Conservation (phyloP, 2,113 vertebrate species). For the Marmota flaviventris region DNA sequence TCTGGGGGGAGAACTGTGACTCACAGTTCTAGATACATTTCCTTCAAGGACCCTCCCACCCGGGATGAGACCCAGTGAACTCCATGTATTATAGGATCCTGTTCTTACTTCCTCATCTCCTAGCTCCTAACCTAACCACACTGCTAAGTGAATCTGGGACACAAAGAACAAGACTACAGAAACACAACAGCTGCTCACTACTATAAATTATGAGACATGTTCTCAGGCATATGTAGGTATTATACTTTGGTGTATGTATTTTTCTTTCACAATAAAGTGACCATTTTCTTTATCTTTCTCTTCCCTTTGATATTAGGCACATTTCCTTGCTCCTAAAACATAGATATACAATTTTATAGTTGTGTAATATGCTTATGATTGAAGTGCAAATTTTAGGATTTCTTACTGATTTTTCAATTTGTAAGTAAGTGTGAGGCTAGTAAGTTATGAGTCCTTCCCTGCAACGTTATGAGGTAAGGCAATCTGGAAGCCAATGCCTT, state of each 20-base stretch:
- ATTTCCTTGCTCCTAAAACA: background rate
- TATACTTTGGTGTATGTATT: background rate
- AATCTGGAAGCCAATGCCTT: background rate
- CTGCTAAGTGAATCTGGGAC: background rate
- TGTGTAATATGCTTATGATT: background rate
- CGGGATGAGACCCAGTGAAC: background rate
- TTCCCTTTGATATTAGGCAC: background rate
- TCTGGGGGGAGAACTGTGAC: rapidly evolving
- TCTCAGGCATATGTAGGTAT: background rate
- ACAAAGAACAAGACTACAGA: background rate
- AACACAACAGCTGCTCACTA: background rate
- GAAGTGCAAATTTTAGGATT: background rate
- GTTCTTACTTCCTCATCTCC: background rate
- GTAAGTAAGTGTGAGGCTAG: background rate
- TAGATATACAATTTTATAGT: background rate
- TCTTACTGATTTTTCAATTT: background rate
- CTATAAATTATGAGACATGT: background rate
- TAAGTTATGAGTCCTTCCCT: background rate
- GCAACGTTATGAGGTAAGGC: background rate
- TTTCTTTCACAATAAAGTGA: background rate
- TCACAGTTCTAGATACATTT: background rate
- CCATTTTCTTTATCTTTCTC: background rate
- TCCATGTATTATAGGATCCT: background rate
- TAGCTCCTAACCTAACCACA: background rate
- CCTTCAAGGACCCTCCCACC: background rate